A percentile compares a stretch with the other conserved stretches of the same genome.
Conservation (phyloP, 1,140 invertebrate genomes). For the Coptotermes formosanus region DNA sequence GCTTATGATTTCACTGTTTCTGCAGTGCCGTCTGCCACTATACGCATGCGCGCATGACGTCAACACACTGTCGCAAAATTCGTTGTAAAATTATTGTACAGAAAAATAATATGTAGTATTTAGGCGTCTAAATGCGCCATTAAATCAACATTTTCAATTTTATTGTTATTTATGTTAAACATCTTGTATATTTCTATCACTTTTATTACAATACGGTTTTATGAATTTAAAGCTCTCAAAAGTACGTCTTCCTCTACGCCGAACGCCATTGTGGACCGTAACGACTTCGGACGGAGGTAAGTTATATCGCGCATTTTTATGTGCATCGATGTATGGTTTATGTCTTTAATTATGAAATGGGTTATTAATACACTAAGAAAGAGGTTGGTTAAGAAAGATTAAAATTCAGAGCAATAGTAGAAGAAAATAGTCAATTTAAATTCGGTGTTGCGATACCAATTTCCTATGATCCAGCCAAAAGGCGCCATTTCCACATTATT, state of each 20-base stretch:
- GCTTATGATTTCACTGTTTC: conserved; percentile 49
- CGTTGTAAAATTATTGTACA: neutral
- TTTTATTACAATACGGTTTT: neutral
- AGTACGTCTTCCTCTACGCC: conserved; percentile 43
- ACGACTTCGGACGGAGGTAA: conserved; percentile 61
- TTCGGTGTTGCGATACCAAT: conserved; percentile 58
- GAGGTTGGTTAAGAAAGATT: neutral
- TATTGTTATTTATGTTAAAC: neutral
- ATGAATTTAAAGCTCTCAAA: neutral
- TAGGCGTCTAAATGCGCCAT: conserved; percentile 23
- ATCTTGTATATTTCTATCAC: neutral
- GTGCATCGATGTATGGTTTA: conserved; percentile 58
- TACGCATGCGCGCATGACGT: conserved; percentile 58
- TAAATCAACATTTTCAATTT: neutral
- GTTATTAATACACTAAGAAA: neutral
- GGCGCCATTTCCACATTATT: conserved; percentile 50
- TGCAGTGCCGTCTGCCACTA: conserved; percentile 60
- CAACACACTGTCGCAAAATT: conserved; percentile 44
- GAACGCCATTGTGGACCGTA: conserved; percentile 79
- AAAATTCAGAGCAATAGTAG: neutral
- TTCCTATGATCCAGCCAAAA: conserved; percentile 59
- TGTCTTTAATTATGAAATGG: neutral
- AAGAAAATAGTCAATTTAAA: conserved; percentile 40
- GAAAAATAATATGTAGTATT: neutral
- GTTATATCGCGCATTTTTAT: conserved; percentile 64